phyloP scores from a whole-genome alignment of 2,888 invertebrate species.

The Sphinx pinastri region DNA sequence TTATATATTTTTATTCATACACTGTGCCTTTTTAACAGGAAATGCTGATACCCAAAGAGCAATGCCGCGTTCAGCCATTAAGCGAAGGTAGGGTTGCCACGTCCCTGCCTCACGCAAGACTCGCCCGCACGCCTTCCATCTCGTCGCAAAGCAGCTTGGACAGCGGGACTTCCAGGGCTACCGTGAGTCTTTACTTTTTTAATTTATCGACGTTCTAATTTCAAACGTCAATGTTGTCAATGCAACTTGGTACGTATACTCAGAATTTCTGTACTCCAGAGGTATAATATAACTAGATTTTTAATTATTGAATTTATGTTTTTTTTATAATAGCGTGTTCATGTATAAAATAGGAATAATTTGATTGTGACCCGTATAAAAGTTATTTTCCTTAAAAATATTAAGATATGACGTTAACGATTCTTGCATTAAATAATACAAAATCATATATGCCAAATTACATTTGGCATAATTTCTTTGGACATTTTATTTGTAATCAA shows the following conservation, averaged over 20 bases:
- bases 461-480: too few relatives aligned
- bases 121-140: constrained; percentile 91
- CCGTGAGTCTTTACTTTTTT: constrained; percentile 55
- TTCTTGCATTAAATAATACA: background rate
- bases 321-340: too few relatives aligned
- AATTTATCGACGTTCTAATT: background rate
- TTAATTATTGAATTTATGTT: too few relatives aligned
- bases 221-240: background rate
- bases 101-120: constrained; percentile 88
- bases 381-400: too few relatives aligned
- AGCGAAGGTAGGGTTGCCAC: constrained; percentile 82
- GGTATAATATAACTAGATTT: too few relatives aligned
- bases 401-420: too few relatives aligned
- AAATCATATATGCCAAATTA: too few relatives aligned
- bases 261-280: too few relatives aligned
- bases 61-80: constrained; percentile 79
- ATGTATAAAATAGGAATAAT: too few relatives aligned
- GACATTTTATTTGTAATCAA: too few relatives aligned
- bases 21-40: constrained; percentile 57
- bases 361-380: too few relatives aligned
- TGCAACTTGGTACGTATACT: too few relatives aligned
- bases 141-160: constrained; percentile 93
- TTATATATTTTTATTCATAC: background rate
- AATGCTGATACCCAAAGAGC: constrained; percentile 78
- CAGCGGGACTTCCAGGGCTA: constrained; percentile 87